Conservation (phyloP, 2,888 invertebrate species). For the Drosophila pseudotalamancana region DNA sequence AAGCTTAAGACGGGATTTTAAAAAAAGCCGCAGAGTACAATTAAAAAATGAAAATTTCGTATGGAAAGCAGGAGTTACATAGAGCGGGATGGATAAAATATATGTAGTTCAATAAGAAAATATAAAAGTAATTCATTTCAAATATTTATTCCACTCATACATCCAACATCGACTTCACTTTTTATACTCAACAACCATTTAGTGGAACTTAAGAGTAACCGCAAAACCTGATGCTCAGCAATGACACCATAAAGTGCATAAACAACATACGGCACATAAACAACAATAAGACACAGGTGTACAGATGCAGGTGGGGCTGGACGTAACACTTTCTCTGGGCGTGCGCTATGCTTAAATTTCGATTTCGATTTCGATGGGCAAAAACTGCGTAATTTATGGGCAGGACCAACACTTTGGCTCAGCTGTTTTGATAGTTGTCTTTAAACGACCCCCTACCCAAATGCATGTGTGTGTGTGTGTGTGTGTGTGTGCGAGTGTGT, state of each 20-base stretch:
- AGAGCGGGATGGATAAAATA: too few relatives aligned
- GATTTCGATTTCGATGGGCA: slow-evolving; percentile 58
- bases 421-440: slow-evolving; percentile 28
- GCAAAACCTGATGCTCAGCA: neutral
- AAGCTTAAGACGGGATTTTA: too few relatives aligned
- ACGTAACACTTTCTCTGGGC: slow-evolving; percentile 36
- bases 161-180: too few relatives aligned
- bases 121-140: too few relatives aligned
- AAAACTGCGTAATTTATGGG: slow-evolving; percentile 67
- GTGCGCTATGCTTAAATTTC: slow-evolving; percentile 58
- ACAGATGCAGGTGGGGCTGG: neutral
- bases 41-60: too few relatives aligned
- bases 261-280: slow-evolving; percentile 24
- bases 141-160: too few relatives aligned
- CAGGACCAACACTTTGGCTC: slow-evolving; percentile 36
- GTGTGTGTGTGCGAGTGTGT: slow-evolving; percentile 8
- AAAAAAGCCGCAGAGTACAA: too few relatives aligned
- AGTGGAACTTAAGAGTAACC: too few relatives aligned
- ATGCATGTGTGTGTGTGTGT: neutral
- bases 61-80: too few relatives aligned
- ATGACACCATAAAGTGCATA: slow-evolving; percentile 19
- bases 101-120: too few relatives aligned
- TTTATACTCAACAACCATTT: too few relatives aligned
- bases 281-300: slow-evolving; percentile 26
- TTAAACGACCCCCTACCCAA: slow-evolving; percentile 22